Evolutionary conservation across 2,113 vertebrate species (phyloP).

Genomic region (Abramis brama): DNA sequence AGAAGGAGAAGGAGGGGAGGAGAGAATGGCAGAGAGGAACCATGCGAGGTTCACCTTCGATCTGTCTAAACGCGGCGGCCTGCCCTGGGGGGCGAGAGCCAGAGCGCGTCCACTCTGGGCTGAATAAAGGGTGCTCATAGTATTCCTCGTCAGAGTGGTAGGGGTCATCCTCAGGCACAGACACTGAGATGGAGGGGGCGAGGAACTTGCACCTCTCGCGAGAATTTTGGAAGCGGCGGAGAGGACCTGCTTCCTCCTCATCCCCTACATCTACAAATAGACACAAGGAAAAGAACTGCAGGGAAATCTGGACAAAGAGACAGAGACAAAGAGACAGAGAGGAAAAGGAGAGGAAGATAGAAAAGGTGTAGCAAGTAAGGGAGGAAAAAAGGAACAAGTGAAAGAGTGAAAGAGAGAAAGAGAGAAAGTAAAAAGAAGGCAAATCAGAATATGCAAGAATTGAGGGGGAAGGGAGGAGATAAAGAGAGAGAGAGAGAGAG

Average conservation of each 20-base stretch:
- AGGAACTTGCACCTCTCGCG: constrained; percentile 85
- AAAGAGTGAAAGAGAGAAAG: constrained; percentile 25
- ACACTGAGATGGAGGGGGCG: constrained; percentile 93
- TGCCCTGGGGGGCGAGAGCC: constrained; percentile 82
- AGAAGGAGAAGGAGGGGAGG: constrained; percentile 43
- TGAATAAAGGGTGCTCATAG: constrained; percentile 95
- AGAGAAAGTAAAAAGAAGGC: constrained; percentile 36
- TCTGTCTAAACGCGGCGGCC: constrained; percentile 86
- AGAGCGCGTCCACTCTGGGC: constrained; percentile 89
- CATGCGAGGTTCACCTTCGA: constrained; percentile 93
- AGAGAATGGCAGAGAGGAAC: constrained; percentile 78
- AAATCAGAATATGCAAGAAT: constrained; percentile 10
- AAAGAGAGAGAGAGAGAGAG: not conserved
- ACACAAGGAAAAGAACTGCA: constrained; percentile 93
- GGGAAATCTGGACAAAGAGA: constrained; percentile 83
- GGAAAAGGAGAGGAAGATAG: constrained; percentile 48
- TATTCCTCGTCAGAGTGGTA: constrained; percentile 91
- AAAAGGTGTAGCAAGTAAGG: constrained; percentile 44
- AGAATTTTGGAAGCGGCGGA: constrained; percentile 81
- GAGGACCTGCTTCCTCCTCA: constrained; percentile 90
- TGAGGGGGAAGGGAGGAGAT: constrained; percentile 48
- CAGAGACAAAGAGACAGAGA: constrained; percentile 67
- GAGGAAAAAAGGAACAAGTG: constrained; percentile 16
- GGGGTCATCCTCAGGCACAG: constrained; percentile 91
- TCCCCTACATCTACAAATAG: constrained; percentile 95